Evolutionary conservation across 2,113 vertebrate species (phyloP).

Genomic region (Myrmecophaga tridactyla): DNA sequence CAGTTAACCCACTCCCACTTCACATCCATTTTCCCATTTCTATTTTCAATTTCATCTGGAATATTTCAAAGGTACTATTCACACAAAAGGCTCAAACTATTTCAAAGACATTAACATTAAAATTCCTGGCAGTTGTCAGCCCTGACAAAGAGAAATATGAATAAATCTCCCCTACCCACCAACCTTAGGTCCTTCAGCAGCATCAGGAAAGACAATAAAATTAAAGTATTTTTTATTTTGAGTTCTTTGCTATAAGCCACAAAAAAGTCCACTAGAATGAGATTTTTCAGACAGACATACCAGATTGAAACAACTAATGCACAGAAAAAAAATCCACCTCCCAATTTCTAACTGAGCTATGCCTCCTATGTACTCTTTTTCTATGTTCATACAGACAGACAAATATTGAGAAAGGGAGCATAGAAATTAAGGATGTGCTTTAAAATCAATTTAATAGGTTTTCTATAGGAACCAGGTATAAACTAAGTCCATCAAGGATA

Average conservation of each 20-base stretch:
- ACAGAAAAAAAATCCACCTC: background rate
- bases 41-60: conserved; percentile 5
- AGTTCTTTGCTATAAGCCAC: conserved; percentile 19
- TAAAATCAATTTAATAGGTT: conserved; percentile 30
- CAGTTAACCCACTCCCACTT: background rate
- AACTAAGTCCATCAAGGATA: conserved; percentile 27
- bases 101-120: conserved; percentile 31
- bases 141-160: background rate
- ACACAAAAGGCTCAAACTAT: conserved; percentile 37
- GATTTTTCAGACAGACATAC: background rate
- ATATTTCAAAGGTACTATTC: conserved; percentile 15
- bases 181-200: background rate
- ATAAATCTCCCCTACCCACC: background rate
- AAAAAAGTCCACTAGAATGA: background rate
- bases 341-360: background rate
- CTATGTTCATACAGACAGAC: background rate
- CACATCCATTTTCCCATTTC: background rate
- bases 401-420: conserved; percentile 4
- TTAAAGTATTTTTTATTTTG: conserved; percentile 1
- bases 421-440: background rate
- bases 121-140: background rate
- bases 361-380: background rate
- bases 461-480: conserved; percentile 7
- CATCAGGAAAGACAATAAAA: background rate
- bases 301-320: background rate